These are phyloP conservation scores for Pituophis catenifer DNA, from an alignment of 2,113 vertebrate species.

Conservation along the genomic window DNA sequence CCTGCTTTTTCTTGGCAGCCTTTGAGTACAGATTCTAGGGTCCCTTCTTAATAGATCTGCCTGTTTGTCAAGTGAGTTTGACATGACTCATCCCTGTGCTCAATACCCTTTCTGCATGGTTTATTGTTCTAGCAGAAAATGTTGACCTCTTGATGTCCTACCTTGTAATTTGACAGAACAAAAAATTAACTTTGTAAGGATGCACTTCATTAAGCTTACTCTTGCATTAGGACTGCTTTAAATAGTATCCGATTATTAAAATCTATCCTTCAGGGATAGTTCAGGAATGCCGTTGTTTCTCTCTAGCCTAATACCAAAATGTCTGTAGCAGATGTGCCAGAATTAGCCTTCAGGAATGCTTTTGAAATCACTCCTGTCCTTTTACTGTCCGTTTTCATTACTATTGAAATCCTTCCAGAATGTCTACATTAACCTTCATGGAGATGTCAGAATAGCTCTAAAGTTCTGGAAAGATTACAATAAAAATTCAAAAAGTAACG, in stretches of 20 bases:
- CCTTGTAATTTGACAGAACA: conserved; percentile 53
- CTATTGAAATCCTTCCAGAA: conserved; percentile 73
- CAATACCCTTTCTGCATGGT: not conserved
- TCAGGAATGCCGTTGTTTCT: conserved; percentile 68
- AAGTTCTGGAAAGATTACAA: conserved; percentile 64
- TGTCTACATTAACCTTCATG: conserved; percentile 66
- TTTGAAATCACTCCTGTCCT: conserved; percentile 65
- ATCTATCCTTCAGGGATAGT: conserved; percentile 68
- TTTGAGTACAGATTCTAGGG: not conserved
- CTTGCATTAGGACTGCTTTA: conserved; percentile 64
- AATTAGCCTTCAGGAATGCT: conserved; percentile 61
- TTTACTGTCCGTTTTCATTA: conserved; percentile 63
- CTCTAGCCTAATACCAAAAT: conserved; percentile 61
- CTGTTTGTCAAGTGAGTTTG: not conserved
- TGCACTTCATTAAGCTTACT: conserved; percentile 60
- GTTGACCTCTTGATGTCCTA: conserved; percentile 28
- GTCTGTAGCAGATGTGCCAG: conserved; percentile 46
- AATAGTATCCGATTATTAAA: conserved; percentile 69
- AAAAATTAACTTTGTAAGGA: conserved; percentile 45
- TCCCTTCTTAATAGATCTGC: not conserved
- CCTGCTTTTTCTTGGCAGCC: not conserved
- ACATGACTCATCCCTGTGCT: not conserved
- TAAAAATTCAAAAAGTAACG: conserved; percentile 52
- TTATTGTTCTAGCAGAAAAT: not conserved
- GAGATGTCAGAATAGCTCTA: conserved; percentile 63